Percentiles rank a stretch among this genome's conserved stretches.
Evolutionary conservation across 2,113 vertebrate species (phyloP).

Genomic region (Manacus vitellinus): DNA sequence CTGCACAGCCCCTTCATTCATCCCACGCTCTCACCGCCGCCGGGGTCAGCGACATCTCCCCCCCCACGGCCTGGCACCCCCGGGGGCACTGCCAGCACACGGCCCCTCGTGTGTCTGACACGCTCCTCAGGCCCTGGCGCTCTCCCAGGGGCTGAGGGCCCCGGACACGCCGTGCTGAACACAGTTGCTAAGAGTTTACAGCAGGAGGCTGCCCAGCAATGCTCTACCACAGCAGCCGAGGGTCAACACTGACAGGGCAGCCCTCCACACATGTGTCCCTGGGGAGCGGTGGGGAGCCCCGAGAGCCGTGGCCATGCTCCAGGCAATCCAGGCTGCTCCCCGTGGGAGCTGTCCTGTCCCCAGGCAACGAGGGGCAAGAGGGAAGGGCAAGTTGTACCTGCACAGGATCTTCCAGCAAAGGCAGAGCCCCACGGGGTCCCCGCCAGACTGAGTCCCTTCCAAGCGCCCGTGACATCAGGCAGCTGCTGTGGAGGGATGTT

Average conservation of each 20-base stretch:
- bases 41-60: not conserved
- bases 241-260: not conserved
- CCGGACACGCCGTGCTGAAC: not conserved
- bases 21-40: fast-evolving
- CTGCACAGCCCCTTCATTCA: slow-evolving; percentile 1
- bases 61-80: not conserved
- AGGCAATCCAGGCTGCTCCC: not conserved
- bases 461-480: fast-evolving
- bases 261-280: not conserved
- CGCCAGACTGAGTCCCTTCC: not conserved
- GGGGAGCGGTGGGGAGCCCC: fast-evolving
- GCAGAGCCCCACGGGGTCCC: not conserved
- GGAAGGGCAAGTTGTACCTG: not conserved
- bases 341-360: fast-evolving
- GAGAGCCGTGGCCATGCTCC: not conserved
- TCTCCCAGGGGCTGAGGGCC: not conserved
- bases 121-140: fast-evolving
- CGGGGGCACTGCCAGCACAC: not conserved
- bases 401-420: not conserved
- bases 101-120: fast-evolving
- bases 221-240: not conserved
- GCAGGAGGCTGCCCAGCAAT: not conserved
- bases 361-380: not conserved
- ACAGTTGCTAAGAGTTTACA: not conserved
- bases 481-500: fast-evolving